A percentile compares a stretch with the other conserved stretches of the same genome.
These are phyloP conservation scores for Drosophila pachea DNA, from an alignment of 1,140 invertebrate species.

Conservation along the genomic window DNA sequence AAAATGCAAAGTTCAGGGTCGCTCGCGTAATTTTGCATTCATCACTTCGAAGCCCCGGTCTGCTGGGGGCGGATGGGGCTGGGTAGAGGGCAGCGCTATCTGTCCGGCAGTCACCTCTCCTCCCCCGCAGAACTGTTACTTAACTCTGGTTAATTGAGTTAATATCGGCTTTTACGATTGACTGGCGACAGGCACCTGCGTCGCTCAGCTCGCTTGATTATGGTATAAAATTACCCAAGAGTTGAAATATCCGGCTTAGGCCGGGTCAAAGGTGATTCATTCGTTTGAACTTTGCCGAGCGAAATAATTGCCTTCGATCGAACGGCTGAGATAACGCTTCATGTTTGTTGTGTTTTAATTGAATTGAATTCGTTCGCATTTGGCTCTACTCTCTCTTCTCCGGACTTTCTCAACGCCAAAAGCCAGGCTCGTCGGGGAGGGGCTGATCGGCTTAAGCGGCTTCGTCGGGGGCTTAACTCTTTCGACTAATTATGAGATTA, in stretches of 20 bases:
- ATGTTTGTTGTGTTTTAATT: too few relatives aligned
- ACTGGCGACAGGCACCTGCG: conserved; percentile 45
- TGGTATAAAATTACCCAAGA: conserved; percentile 23
- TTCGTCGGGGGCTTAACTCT: too few relatives aligned
- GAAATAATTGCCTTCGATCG: too few relatives aligned
- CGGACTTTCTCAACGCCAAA: too few relatives aligned
- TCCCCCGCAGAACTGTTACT: too few relatives aligned
- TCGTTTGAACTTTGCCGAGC: too few relatives aligned
- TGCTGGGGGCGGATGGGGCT: neutral
- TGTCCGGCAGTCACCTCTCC: neutral
- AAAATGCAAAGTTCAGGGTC: conserved; percentile 68
- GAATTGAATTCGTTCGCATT: too few relatives aligned
- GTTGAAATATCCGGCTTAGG: neutral
- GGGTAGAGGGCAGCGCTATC: neutral
- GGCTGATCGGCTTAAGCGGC: too few relatives aligned
- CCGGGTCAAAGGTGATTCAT: neutral
- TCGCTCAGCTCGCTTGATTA: conserved; percentile 9
- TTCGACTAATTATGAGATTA: too few relatives aligned
- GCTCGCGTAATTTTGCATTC: conserved; percentile 41
- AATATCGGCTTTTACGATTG: conserved; percentile 35
- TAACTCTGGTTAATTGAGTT: conserved; percentile 37
- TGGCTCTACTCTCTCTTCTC: too few relatives aligned
- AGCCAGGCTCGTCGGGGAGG: too few relatives aligned
- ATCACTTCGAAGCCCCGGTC: conserved; percentile 29
- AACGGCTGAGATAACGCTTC: too few relatives aligned